Conservation (phyloP, 2,113 vertebrate species). For the Edolisoma coerulescens region DNA sequence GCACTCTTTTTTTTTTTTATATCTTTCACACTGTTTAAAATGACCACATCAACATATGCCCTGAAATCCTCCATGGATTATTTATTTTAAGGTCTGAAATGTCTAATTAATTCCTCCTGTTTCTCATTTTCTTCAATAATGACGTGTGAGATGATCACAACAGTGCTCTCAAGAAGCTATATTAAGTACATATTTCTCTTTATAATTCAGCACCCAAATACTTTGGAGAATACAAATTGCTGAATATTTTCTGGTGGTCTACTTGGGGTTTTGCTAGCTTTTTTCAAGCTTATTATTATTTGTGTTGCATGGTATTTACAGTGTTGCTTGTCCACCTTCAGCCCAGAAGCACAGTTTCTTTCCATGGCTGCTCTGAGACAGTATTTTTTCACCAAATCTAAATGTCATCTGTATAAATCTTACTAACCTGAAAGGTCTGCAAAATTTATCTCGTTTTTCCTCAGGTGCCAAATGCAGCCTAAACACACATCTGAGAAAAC, state of each 20-base stretch:
- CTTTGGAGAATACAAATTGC: background rate
- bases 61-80: background rate
- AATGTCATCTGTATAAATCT: slow-evolving; percentile 43
- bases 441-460: background rate
- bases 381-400: slow-evolving; percentile 19
- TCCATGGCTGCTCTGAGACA: background rate
- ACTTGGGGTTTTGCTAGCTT: background rate
- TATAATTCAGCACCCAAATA: background rate
- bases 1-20: too few species aligned
- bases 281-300: background rate
- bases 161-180: background rate
- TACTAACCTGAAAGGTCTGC: background rate
- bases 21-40: background rate
- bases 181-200: background rate
- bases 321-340: background rate
- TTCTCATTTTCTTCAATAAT: background rate
- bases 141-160: background rate
- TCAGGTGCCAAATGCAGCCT: background rate
- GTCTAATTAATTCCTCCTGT: background rate
- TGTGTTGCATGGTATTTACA: background rate
- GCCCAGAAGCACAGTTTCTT: background rate
- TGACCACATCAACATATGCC: background rate
- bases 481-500: background rate
- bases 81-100: background rate
- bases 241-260: background rate